Conservation (phyloP, 2,113 vertebrate species). For the Globicephala melas region DNA sequence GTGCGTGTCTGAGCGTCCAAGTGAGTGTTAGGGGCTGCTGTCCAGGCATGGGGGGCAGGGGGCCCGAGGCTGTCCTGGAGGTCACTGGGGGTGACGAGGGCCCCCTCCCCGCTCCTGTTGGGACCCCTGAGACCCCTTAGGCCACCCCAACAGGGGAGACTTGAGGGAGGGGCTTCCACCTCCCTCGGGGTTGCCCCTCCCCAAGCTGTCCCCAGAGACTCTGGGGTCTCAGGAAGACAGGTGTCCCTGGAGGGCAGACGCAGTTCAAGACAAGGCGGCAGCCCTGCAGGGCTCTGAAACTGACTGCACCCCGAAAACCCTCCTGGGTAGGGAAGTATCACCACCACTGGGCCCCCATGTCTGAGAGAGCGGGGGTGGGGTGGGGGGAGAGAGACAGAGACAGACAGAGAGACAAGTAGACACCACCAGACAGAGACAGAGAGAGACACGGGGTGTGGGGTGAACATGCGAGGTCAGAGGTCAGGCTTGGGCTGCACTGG, state of each 20-base stretch:
- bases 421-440: neutral
- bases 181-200: neutral
- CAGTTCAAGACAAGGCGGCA: neutral
- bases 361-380: too few species aligned
- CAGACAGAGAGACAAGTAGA: neutral
- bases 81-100: neutral
- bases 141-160: neutral
- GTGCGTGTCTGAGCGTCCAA: neutral
- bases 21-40: too few species aligned
- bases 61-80: neutral
- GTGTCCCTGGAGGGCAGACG: neutral
- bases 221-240: neutral
- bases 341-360: neutral
- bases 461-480: neutral
- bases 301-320: neutral
- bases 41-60: neutral
- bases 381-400: rapidly evolving
- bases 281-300: neutral
- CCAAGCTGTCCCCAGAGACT: neutral
- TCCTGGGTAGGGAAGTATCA: neutral
- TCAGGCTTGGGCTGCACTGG: neutral
- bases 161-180: neutral
- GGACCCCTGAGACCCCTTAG: neutral
- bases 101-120: neutral
- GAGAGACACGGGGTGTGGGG: neutral